A percentile compares a stretch with the other conserved stretches of the same genome.
Conservation (phyloP, 2,797 vertebrate species). For the Gouania willdenowi region DNA sequence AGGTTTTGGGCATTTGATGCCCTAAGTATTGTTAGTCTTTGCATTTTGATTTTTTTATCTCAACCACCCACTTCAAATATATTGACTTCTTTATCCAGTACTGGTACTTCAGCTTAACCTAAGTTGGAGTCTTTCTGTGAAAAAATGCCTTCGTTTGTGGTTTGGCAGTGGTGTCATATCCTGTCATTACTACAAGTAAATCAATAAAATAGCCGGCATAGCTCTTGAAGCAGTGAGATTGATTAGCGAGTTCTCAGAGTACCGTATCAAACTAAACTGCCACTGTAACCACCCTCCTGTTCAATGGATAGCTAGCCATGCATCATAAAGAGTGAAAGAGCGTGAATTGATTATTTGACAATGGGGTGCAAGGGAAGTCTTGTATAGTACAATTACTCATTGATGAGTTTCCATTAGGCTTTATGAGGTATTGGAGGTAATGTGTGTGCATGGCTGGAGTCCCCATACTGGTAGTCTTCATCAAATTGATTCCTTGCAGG, state of each 20-base stretch:
- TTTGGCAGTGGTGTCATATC: conserved; percentile 14
- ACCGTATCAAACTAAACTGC: conserved; percentile 17
- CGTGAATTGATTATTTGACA: conserved; percentile 22
- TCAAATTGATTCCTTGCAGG: conserved; percentile 53
- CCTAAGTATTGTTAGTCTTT: too few species aligned
- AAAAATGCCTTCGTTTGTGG: conserved; percentile 7
- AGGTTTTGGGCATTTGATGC: too few species aligned
- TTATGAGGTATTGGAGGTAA: conserved; percentile 40
- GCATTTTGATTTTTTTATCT: too few species aligned
- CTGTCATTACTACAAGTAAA: conserved; percentile 12
- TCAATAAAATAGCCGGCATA: neutral
- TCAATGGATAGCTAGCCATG: conserved; percentile 25
- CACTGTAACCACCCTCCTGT: conserved; percentile 20
- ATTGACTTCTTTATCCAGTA: conserved; percentile 13
- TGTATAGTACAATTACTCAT: conserved; percentile 51
- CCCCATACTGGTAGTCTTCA: conserved; percentile 25
- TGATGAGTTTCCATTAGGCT: conserved; percentile 64
- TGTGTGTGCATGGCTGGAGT: conserved; percentile 5
- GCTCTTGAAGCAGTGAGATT: conserved; percentile 20
- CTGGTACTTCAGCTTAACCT: conserved; percentile 1
- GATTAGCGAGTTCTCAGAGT: conserved; percentile 15
- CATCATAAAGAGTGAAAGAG: conserved; percentile 33
- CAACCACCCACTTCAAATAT: neutral
- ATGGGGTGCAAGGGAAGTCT: conserved; percentile 42
- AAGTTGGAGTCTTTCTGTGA: conserved; percentile 20